Base-by-base conservation (phyloP, 2,888 invertebrate species). In the Plusia festucae region DNA sequence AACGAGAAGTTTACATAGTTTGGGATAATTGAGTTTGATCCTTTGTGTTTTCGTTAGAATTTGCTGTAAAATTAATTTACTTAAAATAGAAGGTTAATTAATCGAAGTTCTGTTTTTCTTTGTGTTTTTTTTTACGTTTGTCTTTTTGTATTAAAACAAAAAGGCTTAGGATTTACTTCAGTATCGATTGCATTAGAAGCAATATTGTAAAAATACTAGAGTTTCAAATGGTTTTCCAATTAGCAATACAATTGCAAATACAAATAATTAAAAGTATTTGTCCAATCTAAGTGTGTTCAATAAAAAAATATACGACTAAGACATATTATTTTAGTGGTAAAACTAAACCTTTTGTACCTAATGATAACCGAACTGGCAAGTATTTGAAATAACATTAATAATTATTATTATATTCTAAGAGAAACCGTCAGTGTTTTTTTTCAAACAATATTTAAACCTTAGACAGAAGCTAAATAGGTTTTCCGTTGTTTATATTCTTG, bases 231-330 rank as follows among this genome's bases (percentile, higher is more conserved):
- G 27, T 1, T 3, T 13, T 22, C 9, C 32, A 51, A 51, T 51
- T 51, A 15, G 15, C 54, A 11, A 16, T 8, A 27, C 15, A n/a
- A 34, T 13, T 40, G 6, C 30, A 56, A 34, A 44, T 71, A 32
- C 20, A 15, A 40, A 11, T 13, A 24, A 34, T 34, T 34, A 15
- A 15, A 15, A 34, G 15, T 34, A 9, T 34, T 34, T 34, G 13
- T 15, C 2, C 34, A 4, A 34, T 15, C 2, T 15, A 4, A 15
- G 13, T 15, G 34, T 34, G 34, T 34, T 15, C 15, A 15, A 2
- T 34, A 13, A 32, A 13, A 34, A 15, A 13, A 13, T 34, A 34
- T 34, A 15, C 15, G 15, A 34, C 13, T 34, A 15, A 34, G 9
- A 32, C 32, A 32, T 9, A 9, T 32, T 32, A 13, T 0, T 32